Conservation (phyloP, 2,797 vertebrate species). For the Apogon hyalosoma region DNA sequence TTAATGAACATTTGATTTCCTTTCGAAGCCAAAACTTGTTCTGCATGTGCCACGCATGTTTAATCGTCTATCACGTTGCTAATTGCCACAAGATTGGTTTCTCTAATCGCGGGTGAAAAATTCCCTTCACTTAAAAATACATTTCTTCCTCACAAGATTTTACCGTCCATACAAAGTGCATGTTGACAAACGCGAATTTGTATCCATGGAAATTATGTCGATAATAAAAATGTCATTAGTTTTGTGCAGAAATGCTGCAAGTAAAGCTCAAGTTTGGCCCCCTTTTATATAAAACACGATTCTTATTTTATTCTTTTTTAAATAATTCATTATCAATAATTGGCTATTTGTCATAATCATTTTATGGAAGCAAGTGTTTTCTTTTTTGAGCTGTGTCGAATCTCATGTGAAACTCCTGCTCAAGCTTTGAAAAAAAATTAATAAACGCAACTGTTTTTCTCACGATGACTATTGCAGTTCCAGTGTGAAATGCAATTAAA, state of each 20-base stretch:
- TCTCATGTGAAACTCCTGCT: slow-evolving; percentile 1
- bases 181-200: slow-evolving; percentile 7
- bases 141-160: slow-evolving; percentile 38
- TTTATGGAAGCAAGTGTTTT: slow-evolving; percentile 54
- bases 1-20: slow-evolving; percentile 50
- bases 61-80: slow-evolving; percentile 68
- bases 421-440: too few species aligned
- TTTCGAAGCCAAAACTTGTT: slow-evolving; percentile 47
- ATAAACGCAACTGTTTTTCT: too few species aligned
- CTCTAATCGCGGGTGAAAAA: slow-evolving; percentile 69
- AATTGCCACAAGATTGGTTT: slow-evolving; percentile 72
- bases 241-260: slow-evolving; percentile 7
- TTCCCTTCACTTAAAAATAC: slow-evolving; percentile 15
- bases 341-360: slow-evolving; percentile 61
- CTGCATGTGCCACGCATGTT: slow-evolving; percentile 54
- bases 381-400: slow-evolving; percentile 11
- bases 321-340: too few species aligned
- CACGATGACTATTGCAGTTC: too few species aligned
- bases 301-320: too few species aligned
- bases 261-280: slow-evolving; percentile 58
- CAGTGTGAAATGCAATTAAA: too few species aligned
- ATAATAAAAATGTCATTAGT: slow-evolving; percentile 55
- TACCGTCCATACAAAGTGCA: slow-evolving; percentile 35
- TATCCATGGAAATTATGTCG: slow-evolving; percentile 41
- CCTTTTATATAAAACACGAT: too few species aligned